Conservation (phyloP, 2,888 invertebrate genomes). For the Druceiella hillmani region DNA sequence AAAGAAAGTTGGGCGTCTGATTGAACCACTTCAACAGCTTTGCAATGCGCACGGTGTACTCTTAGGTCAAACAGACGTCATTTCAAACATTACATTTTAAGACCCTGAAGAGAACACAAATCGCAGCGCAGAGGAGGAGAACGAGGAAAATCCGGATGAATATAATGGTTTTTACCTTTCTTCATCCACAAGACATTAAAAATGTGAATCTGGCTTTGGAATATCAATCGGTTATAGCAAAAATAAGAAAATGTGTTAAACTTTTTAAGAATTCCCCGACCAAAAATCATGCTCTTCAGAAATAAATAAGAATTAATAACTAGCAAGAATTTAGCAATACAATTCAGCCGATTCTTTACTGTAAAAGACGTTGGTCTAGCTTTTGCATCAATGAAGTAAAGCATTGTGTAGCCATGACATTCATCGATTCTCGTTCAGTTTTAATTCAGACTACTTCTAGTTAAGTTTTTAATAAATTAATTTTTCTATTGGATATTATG, state of each 20-base stretch:
- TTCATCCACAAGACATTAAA: background rate
- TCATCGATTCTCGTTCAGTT: constrained; percentile 2
- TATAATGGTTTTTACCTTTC: constrained; percentile 3
- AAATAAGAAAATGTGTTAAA: too few species aligned
- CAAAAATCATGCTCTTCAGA: too few species aligned
- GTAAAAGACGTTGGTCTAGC: constrained; percentile 2
- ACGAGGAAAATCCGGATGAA: constrained; percentile 2
- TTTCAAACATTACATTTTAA: constrained; percentile 3
- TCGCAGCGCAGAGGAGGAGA: constrained; percentile 4
- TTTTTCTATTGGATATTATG: too few species aligned
- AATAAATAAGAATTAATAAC: too few species aligned
- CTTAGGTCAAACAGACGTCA: too few species aligned
- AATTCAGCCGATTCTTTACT: constrained; percentile 5
- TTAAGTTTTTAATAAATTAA: too few species aligned
- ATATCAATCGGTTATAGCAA: constrained; percentile 1
- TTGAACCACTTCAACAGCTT: too few species aligned
- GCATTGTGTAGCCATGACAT: constrained; percentile 3
- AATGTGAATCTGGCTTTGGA: too few species aligned
- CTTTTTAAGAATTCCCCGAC: too few species aligned
- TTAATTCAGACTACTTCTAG: constrained; percentile 5
- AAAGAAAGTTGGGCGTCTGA: too few species aligned
- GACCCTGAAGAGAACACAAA: constrained; percentile 1
- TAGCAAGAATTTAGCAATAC: too few species aligned
- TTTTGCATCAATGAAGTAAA: constrained; percentile 3
- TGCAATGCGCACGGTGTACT: too few species aligned